Conservation (phyloP, 2,797 vertebrate genomes). For the Scomberomorus guttatus region DNA sequence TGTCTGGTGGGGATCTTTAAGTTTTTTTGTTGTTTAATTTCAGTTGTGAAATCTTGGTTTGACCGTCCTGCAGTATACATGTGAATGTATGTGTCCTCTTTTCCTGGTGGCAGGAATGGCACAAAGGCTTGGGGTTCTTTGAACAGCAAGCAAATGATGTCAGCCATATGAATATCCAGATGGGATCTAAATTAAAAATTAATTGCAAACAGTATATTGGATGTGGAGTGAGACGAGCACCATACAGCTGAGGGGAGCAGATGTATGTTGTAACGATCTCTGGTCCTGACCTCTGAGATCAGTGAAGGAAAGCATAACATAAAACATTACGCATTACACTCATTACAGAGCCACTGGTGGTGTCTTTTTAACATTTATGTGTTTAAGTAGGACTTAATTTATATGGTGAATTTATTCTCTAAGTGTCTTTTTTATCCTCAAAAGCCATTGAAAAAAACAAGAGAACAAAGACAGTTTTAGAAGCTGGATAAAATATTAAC, state of each 20-base stretch:
- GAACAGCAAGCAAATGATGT: background rate
- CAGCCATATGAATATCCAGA: constrained; percentile 4
- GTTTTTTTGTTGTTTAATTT: no score
- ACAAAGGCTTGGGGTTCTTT: background rate
- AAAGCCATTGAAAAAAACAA: no score
- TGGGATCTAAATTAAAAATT: constrained; percentile 7
- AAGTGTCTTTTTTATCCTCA: background rate
- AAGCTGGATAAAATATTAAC: no score
- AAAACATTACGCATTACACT: background rate
- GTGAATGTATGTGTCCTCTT: background rate
- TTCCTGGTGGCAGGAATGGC: background rate
- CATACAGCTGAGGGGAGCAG: no score
- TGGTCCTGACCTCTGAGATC: background rate
- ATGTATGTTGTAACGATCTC: background rate
- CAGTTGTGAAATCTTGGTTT: background rate
- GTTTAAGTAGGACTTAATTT: background rate
- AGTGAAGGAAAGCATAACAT: background rate
- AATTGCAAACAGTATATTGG: no score
- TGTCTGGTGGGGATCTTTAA: no score
- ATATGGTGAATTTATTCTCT: background rate
- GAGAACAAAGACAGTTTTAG: no score
- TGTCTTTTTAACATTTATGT: background rate
- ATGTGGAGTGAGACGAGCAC: no score
- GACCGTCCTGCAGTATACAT: background rate
- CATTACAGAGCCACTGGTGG: background rate